Evolutionary conservation across 2,888 invertebrate species (phyloP), one percentile per base, ranked within the genome.

Genomic region (Sturmia bella): DNA sequence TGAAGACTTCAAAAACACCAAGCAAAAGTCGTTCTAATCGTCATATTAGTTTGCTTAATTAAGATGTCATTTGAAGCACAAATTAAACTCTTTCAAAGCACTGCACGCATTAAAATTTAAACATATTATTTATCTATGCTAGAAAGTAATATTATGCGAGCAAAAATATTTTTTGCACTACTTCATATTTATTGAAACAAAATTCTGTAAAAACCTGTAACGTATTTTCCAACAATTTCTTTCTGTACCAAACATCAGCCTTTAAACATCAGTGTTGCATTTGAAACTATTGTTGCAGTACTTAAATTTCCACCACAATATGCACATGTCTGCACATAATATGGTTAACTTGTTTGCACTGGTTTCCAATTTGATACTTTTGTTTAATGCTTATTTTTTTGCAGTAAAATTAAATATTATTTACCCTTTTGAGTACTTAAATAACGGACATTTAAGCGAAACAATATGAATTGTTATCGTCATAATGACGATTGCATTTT

Each of bases 311-410:
- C 15, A 41, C 66, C 66, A 66, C 66, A 66, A 54, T 9, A 24
- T 15, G 9, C 52, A 11, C 12, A 57, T 57, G 59, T 59, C 59
- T 70, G 59, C 21, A n/a, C 13, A 59, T n/a, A 39, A 39, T 39
- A 43, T 59, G 24, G 15, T 17, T 39, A 24, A 70, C 4, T 48
- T 70, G 24, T 59, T 48, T 70, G 0, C 17, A 48, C 21, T 48
- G 15, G 6, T 56, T 21, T 15, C 37, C 12, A 52, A 37, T 37
- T 17, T 15, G 15, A 12, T n/a, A 15, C 48, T 37, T 12, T 57
- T 48, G 15, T 5, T 54, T 15, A 6, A 43, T 63, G 2, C 9
- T 15, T 0, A 3, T 17, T 45, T 48, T 19, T 52, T 52, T 19
- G 6, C 3, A 2, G 2, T 7, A 15, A 37, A 57, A 57, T 39